Conservation (phyloP, 1,140 invertebrate genomes). For the honey bee (Apis mellifera) region Amel_HAv3.1 CM009937.2:2810001-2810500, state of each 20-base stretch:
- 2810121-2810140: not conserved
- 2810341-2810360: not conserved
- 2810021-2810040: not conserved
- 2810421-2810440: slow-evolving; percentile 25
- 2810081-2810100: not conserved
- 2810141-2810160: not conserved
- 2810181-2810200: not conserved
- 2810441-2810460: slow-evolving; percentile 64
- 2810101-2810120: not conserved
- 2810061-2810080: too few relatives aligned
- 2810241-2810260: not conserved
- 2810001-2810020: too few relatives aligned
- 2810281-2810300: not conserved
- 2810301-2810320: not conserved
- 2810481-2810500: slow-evolving; percentile 76
- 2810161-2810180: not conserved
- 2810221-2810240: not conserved
- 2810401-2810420: slow-evolving; percentile 54
- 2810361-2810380: not conserved
- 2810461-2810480: slow-evolving; percentile 63
- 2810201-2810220: not conserved
- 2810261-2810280: not conserved
- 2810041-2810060: slow-evolving; percentile 16
- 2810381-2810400: slow-evolving; percentile 18
- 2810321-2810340: slow-evolving; percentile 30